phyloP scores from a whole-genome alignment of 2,888 invertebrate species.

The Lithodes maja region DNA sequence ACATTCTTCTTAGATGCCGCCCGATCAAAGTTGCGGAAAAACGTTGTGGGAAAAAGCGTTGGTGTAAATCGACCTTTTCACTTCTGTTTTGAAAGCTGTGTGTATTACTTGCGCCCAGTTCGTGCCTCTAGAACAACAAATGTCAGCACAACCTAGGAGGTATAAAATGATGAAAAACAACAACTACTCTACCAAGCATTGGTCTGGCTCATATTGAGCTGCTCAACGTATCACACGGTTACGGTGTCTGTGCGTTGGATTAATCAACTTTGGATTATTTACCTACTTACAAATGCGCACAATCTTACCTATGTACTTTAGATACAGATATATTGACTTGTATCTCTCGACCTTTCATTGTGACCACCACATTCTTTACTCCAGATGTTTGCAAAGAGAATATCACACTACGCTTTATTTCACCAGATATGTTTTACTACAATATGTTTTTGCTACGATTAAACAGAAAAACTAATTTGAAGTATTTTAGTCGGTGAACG shows the following conservation, averaged over 20 bases:
- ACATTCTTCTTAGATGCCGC: too few relatives aligned
- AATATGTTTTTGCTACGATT: too few relatives aligned
- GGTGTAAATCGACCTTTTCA: neutral
- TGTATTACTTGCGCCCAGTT: conserved; percentile 14
- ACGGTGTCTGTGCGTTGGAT: conserved; percentile 43
- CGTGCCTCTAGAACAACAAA: conserved; percentile 45
- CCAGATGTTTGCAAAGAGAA: neutral
- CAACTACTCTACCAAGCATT: conserved; percentile 48
- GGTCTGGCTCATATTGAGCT: conserved; percentile 43
- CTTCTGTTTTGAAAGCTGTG: neutral
- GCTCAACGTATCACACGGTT: conserved; percentile 27
- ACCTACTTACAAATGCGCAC: conserved; percentile 13
- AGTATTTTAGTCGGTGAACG: too few relatives aligned
- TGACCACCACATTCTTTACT: conserved; percentile 24
- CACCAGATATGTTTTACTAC: too few relatives aligned
- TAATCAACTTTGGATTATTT: conserved; percentile 19
- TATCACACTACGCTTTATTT: too few relatives aligned
- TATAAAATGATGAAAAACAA: conserved; percentile 47
- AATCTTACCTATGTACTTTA: conserved; percentile 11
- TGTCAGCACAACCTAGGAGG: conserved; percentile 43
- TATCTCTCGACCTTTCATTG: conserved; percentile 26
- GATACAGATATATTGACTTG: conserved; percentile 18
- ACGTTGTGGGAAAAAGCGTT: neutral
- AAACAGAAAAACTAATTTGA: too few relatives aligned
- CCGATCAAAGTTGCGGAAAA: too few relatives aligned